These are phyloP conservation scores for Tenrec ecaudatus DNA, from an alignment of 2,113 vertebrate species.

Conservation along the genomic window DNA sequence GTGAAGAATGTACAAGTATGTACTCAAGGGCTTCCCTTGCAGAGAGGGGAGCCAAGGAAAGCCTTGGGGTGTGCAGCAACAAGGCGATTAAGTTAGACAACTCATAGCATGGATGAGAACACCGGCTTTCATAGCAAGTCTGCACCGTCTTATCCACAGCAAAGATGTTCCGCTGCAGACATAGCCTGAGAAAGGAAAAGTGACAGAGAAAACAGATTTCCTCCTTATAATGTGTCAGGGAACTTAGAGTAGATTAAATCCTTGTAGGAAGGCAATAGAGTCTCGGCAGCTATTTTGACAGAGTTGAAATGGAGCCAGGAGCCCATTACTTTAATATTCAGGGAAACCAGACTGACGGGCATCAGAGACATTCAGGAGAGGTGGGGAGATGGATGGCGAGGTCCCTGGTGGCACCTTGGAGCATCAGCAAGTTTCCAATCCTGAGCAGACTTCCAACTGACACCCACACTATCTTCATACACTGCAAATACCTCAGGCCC, in stretches of 20 bases:
- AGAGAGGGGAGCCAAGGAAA: neutral
- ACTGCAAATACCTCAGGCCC: neutral
- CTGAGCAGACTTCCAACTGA: conserved; percentile 70
- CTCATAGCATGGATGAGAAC: conserved; percentile 39
- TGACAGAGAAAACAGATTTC: conserved; percentile 81
- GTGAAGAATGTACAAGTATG: neutral
- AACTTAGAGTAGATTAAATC: conserved; percentile 80
- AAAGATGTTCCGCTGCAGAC: conserved; percentile 75
- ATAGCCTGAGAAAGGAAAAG: conserved; percentile 71
- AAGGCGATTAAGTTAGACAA: conserved; percentile 69
- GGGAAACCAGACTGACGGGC: conserved; percentile 67
- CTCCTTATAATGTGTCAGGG: conserved; percentile 79
- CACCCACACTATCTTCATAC: conserved; percentile 48
- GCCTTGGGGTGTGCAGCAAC: conserved; percentile 51
- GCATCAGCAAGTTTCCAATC: conserved; percentile 66
- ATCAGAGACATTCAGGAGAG: conserved; percentile 68
- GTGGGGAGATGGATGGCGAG: conserved; percentile 74
- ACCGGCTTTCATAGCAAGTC: conserved; percentile 65
- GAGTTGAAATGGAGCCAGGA: conserved; percentile 75
- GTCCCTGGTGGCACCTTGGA: conserved; percentile 70
- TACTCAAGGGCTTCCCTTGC: neutral
- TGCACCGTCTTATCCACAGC: conserved; percentile 62
- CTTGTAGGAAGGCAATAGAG: conserved; percentile 76
- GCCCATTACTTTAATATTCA: conserved; percentile 77
- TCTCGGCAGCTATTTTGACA: conserved; percentile 72